A percentile compares a stretch with the other conserved stretches of the same genome.
phyloP scores from a whole-genome alignment of 1,140 invertebrate species.

The Cecropterus lyciades region DNA sequence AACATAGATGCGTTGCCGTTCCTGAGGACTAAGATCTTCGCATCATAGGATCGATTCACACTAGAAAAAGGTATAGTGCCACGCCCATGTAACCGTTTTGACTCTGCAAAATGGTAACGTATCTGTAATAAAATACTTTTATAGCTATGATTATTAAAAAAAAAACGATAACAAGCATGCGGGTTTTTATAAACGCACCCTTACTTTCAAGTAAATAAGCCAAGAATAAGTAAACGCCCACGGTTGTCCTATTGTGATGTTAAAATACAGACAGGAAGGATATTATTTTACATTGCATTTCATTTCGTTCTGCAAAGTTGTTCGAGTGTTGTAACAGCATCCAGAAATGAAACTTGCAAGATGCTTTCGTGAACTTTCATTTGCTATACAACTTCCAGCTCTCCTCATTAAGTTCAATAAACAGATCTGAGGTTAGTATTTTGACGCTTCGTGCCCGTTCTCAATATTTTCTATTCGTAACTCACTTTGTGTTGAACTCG shows the following conservation, averaged over 20 bases:
- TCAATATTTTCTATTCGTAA: slow-evolving; percentile 77
- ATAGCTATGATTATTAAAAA: too few relatives aligned
- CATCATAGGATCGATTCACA: too few relatives aligned
- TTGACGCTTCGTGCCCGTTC: slow-evolving; percentile 72
- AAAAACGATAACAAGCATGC: too few relatives aligned
- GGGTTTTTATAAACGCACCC: not conserved
- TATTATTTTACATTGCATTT: slow-evolving; percentile 67
- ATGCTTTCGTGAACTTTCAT: slow-evolving; percentile 64
- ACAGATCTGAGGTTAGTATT: slow-evolving; percentile 75
- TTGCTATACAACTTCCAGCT: slow-evolving; percentile 64
- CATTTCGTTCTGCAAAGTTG: slow-evolving; percentile 58
- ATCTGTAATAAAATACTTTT: too few relatives aligned
- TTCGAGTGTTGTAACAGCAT: slow-evolving; percentile 63
- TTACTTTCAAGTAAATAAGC: slow-evolving; percentile 18
- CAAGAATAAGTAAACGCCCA: slow-evolving; percentile 13
- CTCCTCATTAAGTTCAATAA: slow-evolving; percentile 81
- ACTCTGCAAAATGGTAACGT: too few relatives aligned
- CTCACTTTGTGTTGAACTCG: slow-evolving; percentile 66
- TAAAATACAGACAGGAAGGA: slow-evolving; percentile 39
- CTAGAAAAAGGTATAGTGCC: too few relatives aligned
- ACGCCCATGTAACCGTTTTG: too few relatives aligned
- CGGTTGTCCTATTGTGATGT: slow-evolving; percentile 31
- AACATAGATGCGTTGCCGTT: too few relatives aligned
- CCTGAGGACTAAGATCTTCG: too few relatives aligned
- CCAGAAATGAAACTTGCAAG: slow-evolving; percentile 70